Conservation (phyloP, 2,797 vertebrate species). For the Coluber constrictor region DNA sequence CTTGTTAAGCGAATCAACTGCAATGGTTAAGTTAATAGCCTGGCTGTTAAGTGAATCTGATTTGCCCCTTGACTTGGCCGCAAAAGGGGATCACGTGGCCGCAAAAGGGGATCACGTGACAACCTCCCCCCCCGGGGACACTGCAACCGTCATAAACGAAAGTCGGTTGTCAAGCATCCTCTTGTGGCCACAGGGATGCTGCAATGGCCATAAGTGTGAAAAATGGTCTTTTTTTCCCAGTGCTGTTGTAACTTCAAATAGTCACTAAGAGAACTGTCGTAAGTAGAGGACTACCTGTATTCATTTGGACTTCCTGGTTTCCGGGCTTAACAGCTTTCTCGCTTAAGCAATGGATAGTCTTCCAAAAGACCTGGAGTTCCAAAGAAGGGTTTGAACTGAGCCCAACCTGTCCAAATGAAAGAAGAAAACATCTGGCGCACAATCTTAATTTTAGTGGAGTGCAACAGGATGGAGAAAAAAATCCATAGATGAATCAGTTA, state of each 20-base stretch:
- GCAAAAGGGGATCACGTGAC: no score
- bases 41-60: neutral
- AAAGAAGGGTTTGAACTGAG: neutral
- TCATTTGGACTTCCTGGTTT: neutral
- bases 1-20: no score
- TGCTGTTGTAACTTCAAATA: no score
- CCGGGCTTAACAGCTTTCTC: neutral
- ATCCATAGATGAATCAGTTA: neutral
- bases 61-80: no score
- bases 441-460: neutral
- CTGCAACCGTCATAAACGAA: no score
- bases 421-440: neutral
- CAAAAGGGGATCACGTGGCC: no score
- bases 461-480: neutral
- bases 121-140: accelerated
- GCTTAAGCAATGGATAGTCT: neutral
- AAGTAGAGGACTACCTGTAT: no score
- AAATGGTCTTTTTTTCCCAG: no score
- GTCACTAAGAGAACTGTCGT: no score
- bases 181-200: no score
- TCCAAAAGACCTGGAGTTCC: neutral
- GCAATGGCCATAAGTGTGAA: no score
- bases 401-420: neutral
- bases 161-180: no score
- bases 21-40: neutral